Evolutionary conservation across 2,797 vertebrate genomes (phyloP).

Genomic region (Gymnocypris eckloni): DNA sequence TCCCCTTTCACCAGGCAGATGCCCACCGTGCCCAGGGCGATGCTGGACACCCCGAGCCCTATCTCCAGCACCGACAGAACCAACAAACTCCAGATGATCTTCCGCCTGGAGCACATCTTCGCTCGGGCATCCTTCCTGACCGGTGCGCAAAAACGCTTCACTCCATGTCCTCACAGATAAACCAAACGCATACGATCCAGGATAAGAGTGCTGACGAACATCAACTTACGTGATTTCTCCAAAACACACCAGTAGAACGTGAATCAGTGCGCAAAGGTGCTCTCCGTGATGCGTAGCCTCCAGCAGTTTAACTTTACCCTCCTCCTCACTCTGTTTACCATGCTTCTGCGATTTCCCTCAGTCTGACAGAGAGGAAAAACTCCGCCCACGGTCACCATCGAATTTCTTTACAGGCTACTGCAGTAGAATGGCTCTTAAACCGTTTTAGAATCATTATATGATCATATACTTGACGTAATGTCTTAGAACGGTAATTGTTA

Average conservation of each 20-base stretch:
- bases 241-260: background rate
- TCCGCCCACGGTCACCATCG: constrained; percentile 11
- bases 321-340: constrained; percentile 42
- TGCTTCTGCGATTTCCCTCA: constrained; percentile 49
- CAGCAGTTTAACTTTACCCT: constrained; percentile 30
- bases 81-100: constrained; percentile 97
- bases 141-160: constrained; percentile 68
- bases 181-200: constrained; percentile 21
- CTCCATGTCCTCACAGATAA: constrained; percentile 47
- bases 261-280: constrained; percentile 44
- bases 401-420: background rate
- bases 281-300: constrained; percentile 62
- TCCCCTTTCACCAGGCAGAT: constrained; percentile 87
- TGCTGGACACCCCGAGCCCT: constrained; percentile 97
- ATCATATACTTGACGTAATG: background rate
- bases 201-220: background rate
- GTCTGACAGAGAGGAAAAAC: constrained; percentile 19
- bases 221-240: background rate
- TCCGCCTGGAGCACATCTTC: constrained; percentile 97
- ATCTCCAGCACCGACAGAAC: constrained; percentile 96
- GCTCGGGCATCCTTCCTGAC: constrained; percentile 91
- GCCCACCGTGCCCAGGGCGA: constrained; percentile 93
- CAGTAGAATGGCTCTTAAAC: background rate
- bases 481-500: background rate
- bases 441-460: no score